Percentiles rank a stretch among this genome's conserved stretches.
phyloP scores from a whole-genome alignment of 2,797 vertebrate species.

The Chlorospingus semifuscus region DNA sequence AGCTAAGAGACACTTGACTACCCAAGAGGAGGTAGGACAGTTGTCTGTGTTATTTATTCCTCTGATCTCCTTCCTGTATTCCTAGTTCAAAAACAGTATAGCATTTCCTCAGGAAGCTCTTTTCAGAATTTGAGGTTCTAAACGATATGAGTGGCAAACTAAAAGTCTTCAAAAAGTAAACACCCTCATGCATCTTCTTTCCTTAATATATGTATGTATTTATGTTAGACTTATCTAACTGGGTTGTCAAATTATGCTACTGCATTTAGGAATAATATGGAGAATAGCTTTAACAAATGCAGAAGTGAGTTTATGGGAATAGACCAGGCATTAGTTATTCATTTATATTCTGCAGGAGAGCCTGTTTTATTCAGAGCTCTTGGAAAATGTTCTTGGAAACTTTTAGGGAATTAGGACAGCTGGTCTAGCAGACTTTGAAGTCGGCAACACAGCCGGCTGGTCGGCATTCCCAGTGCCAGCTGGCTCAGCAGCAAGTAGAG shows the following conservation, averaged over 20 bases:
- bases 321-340: background rate
- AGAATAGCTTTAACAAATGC: background rate
- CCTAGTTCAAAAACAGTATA: background rate
- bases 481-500: constrained; percentile 57
- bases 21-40: background rate
- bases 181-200: background rate
- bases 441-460: constrained; percentile 32
- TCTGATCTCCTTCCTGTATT: constrained; percentile 24
- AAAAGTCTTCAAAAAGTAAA: background rate
- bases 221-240: background rate
- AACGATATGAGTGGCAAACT: background rate
- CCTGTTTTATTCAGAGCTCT: constrained; percentile 30
- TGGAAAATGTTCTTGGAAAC: constrained; percentile 43
- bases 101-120: constrained; percentile 29
- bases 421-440: constrained; percentile 55
- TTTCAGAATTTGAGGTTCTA: background rate
- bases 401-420: constrained; percentile 54
- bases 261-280: background rate
- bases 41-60: background rate
- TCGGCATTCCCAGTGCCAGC: constrained; percentile 39
- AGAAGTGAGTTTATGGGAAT: background rate
- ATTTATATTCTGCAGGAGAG: constrained; percentile 47
- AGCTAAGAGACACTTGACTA: constrained; percentile 18
- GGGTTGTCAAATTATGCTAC: background rate
- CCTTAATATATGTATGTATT: background rate